Evolutionary conservation across 92 coral and sea anemone genomes (phyloP).

Genomic region (Porites cylindrica): DNA sequence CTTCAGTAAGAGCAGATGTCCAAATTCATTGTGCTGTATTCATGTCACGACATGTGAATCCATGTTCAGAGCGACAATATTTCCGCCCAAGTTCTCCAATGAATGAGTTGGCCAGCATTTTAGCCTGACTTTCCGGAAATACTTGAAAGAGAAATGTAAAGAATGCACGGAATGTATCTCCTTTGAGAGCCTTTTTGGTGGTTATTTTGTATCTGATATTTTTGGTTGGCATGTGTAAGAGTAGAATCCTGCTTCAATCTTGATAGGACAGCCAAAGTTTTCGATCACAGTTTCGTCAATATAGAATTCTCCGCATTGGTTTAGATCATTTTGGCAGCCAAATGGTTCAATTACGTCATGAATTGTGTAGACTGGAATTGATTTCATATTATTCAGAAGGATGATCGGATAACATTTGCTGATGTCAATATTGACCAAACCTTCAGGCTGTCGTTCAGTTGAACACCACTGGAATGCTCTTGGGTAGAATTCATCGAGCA

Average conservation of each 20-base stretch:
- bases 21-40: too few species aligned
- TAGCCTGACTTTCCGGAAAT: slow-evolving; percentile 33
- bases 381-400: slow-evolving; percentile 10
- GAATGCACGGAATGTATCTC: slow-evolving; percentile 41
- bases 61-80: slow-evolving; percentile 22
- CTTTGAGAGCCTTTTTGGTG: slow-evolving; percentile 43
- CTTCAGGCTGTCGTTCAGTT: neutral
- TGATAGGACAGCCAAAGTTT: neutral
- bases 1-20: too few species aligned
- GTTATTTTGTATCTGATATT: slow-evolving; percentile 27
- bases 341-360: slow-evolving; percentile 41
- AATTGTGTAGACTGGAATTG: slow-evolving; percentile 22
- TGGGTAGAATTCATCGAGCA: too few species aligned
- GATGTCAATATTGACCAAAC: slow-evolving; percentile 36
- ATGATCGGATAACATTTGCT: slow-evolving; percentile 43
- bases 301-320: slow-evolving; percentile 49
- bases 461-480: too few species aligned
- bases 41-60: slow-evolving; percentile 31
- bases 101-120: slow-evolving; percentile 50
- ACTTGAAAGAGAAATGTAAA: slow-evolving; percentile 37
- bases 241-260: slow-evolving; percentile 53
- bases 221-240: slow-evolving; percentile 14
- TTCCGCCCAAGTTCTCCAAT: slow-evolving; percentile 42
- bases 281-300: slow-evolving; percentile 39
- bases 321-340: slow-evolving; percentile 29